Conservation (phyloP, 2,113 vertebrate species). For the Nyctibius bracteatus region DNA sequence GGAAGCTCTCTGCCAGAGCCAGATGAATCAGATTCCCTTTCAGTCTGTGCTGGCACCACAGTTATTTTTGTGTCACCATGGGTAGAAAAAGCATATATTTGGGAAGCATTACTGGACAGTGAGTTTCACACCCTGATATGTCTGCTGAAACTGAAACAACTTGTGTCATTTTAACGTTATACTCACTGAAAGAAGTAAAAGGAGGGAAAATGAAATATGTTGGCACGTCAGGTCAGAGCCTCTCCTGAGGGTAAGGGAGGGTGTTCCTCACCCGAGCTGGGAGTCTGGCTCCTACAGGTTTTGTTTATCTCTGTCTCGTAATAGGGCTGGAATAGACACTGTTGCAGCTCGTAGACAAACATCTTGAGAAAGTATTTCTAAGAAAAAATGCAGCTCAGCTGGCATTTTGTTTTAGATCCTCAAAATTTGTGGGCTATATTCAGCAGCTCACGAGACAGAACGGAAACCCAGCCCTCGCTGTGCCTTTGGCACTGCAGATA, state of each 20-base stretch:
- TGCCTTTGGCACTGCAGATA: neutral
- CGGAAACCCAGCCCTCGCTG: rapidly evolving
- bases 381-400: neutral
- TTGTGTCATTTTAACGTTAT: neutral
- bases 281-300: neutral
- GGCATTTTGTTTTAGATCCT: neutral
- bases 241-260: neutral
- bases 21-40: slow-evolving; percentile 42
- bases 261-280: neutral
- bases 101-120: neutral
- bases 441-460: rapidly evolving
- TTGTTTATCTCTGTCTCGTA: neutral
- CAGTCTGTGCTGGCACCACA: neutral
- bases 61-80: slow-evolving; percentile 32
- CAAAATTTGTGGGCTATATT: neutral
- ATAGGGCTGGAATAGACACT: neutral
- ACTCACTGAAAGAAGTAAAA: neutral
- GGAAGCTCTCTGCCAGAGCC: neutral
- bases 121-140: neutral
- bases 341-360: neutral
- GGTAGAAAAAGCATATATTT: neutral
- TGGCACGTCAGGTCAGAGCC: neutral
- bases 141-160: neutral
- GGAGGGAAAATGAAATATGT: neutral
- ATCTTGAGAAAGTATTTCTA: neutral